A percentile compares a stretch with the other conserved stretches of the same genome.
These are phyloP conservation scores for Euura saliciscinereae DNA, from an alignment of 1,140 invertebrate genomes.

Conservation along the genomic window DNA sequence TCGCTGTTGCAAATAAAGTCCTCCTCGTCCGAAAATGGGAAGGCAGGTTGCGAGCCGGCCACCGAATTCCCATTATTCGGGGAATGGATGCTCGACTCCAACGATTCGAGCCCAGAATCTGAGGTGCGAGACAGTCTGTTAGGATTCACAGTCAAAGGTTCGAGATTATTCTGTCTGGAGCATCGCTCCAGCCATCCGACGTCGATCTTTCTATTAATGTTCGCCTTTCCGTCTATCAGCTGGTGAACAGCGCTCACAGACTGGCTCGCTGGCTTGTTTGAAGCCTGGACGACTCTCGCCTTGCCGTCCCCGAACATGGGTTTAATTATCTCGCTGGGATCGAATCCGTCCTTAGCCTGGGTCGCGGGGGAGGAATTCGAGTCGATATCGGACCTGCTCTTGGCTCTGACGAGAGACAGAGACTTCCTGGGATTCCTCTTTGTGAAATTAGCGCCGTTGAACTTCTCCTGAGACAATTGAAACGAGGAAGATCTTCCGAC, in stretches of 20 bases:
- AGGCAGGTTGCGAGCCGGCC: background rate
- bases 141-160: conserved; percentile 14
- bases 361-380: conserved; percentile 15
- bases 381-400: conserved; percentile 31
- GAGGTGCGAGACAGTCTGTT: conserved; percentile 38
- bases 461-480: conserved; percentile 72
- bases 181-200: conserved; percentile 63
- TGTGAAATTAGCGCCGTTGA: conserved; percentile 69
- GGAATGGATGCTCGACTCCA: conserved; percentile 33
- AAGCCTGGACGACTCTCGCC: conserved; percentile 40
- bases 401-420: conserved; percentile 48
- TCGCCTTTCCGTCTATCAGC: conserved; percentile 31
- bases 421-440: conserved; percentile 80
- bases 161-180: conserved; percentile 30
- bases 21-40: conserved; percentile 45
- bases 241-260: conserved; percentile 54
- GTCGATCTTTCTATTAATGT: conserved; percentile 56
- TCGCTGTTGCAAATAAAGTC: conserved; percentile 73
- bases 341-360: conserved; percentile 16
- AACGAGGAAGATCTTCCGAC: conserved; percentile 53
- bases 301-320: conserved; percentile 31
- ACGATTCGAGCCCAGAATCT: conserved; percentile 45
- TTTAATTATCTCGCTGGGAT: conserved; percentile 22
- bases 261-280: conserved; percentile 34
- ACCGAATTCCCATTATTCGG: conserved; percentile 25